These are phyloP conservation scores for Sebastes cheni DNA, from an alignment of 2,797 vertebrate species.

Conservation along the genomic window DNA sequence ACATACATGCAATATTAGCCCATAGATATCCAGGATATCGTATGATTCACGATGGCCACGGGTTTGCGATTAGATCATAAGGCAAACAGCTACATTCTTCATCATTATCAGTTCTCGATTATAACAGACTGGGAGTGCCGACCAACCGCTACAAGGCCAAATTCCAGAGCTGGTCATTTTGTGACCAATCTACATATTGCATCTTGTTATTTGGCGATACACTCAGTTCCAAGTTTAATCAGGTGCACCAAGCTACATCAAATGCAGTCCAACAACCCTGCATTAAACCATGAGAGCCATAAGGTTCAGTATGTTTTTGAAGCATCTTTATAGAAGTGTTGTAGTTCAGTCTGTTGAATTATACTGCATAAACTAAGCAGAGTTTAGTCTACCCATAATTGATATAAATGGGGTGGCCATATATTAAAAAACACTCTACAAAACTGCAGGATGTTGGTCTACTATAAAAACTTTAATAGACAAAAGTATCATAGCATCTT, in stretches of 20 bases:
- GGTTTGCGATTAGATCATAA: background rate
- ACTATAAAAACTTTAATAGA: background rate
- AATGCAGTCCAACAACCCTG: background rate
- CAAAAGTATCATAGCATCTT: background rate
- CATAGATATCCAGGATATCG: background rate
- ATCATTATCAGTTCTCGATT: background rate
- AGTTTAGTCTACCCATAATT: background rate
- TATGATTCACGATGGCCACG: background rate
- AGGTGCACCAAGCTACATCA: background rate
- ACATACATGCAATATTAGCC: too few species aligned
- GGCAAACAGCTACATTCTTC: background rate
- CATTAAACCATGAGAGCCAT: background rate
- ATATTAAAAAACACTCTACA: background rate
- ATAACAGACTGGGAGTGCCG: background rate
- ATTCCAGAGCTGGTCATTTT: background rate
- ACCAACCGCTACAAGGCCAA: background rate
- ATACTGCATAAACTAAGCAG: background rate
- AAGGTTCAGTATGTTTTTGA: too few species aligned
- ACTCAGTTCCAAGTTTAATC: too few species aligned
- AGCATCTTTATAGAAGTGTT: background rate
- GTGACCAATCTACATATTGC: background rate
- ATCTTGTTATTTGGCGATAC: background rate
- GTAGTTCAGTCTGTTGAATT: background rate
- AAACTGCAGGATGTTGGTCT: background rate
- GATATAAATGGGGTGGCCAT: background rate